phyloP scores from a whole-genome alignment of 2,113 vertebrate genomes.

The Oxygymnocypris stewartii region DNA sequence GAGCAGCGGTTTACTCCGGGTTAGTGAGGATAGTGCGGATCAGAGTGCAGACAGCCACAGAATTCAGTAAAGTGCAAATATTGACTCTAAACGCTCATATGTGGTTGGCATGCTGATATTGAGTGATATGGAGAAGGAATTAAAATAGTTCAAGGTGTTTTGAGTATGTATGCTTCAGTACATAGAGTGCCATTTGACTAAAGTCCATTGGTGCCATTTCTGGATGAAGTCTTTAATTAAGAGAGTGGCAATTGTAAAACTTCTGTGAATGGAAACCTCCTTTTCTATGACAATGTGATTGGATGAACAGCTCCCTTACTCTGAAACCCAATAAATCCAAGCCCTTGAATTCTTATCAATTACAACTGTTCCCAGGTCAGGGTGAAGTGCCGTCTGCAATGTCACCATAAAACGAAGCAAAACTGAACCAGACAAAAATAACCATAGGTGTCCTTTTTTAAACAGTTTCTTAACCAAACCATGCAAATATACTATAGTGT shows the following conservation, averaged over 20 bases:
- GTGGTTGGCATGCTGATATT: constrained; percentile 22
- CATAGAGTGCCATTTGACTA: background rate
- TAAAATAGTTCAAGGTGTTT: background rate
- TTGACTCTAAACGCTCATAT: background rate
- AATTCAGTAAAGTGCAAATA: constrained; percentile 45
- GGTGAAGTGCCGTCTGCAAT: background rate
- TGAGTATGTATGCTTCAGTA: background rate
- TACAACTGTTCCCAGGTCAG: background rate
- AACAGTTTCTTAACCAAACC: constrained; percentile 4
- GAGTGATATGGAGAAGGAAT: background rate
- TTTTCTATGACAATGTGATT: background rate
- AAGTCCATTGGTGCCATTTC: constrained; percentile 2
- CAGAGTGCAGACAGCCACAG: background rate
- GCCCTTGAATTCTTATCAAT: background rate
- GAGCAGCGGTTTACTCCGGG: background rate
- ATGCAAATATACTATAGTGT: background rate
- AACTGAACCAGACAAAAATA: background rate
- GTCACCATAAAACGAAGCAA: background rate
- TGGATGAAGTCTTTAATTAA: background rate
- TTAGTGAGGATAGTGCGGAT: background rate
- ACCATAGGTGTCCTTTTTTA: background rate
- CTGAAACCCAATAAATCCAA: background rate
- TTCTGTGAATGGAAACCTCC: background rate
- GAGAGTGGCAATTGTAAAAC: background rate
- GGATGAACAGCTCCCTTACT: background rate